Conservation (phyloP, 2,113 vertebrate genomes). For the Proteles cristata region DNA sequence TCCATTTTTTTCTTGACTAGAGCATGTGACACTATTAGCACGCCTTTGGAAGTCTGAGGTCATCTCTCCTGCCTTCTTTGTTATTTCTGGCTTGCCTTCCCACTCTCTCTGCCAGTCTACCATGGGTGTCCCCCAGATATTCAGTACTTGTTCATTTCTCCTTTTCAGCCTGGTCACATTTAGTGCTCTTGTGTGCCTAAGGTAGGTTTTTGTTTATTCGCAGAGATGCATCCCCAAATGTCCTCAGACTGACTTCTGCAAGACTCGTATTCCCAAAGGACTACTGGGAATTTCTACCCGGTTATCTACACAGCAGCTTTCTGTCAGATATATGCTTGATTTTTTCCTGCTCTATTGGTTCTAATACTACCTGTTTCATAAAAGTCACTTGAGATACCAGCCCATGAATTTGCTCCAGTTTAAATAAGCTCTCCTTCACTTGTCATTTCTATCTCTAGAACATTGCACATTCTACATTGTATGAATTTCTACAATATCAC, state of each 20-base stretch:
- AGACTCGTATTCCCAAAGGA: too few relatives aligned
- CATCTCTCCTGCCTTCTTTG: background rate
- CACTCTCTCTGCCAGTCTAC: background rate
- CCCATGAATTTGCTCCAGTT: background rate
- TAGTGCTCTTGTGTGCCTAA: background rate
- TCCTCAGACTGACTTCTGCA: background rate
- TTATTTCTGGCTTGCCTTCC: background rate
- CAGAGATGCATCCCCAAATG: background rate
- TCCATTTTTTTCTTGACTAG: background rate
- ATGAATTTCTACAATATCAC: background rate
- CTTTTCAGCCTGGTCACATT: background rate
- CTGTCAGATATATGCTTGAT: background rate
- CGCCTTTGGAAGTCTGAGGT: background rate
- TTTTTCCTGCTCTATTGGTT: rapidly evolving
- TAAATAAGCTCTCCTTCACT: background rate
- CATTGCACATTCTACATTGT: background rate
- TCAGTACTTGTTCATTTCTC: background rate
- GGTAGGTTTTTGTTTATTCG: background rate
- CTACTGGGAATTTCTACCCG: background rate
- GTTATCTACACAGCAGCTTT: background rate
- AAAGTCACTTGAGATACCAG: background rate
- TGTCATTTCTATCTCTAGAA: too few relatives aligned
- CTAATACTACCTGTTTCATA: background rate
- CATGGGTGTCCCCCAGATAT: rapidly evolving
- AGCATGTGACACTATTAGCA: background rate